These are phyloP conservation scores for Phataginus tetradactyla DNA, from an alignment of 2,797 vertebrate species.

Conservation along the genomic window DNA sequence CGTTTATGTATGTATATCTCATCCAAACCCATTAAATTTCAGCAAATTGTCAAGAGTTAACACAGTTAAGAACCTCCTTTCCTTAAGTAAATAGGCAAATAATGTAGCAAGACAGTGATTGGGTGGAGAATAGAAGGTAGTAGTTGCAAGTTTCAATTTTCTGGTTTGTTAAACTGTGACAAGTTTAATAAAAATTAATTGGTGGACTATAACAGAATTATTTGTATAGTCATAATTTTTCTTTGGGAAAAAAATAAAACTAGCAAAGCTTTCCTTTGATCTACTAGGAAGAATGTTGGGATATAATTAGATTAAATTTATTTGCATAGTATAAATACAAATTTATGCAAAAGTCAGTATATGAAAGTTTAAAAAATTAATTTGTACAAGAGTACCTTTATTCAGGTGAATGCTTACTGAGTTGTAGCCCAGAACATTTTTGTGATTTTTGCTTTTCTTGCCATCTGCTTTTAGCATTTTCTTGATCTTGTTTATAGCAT, in stretches of 20 bases:
- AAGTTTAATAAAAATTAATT: conserved; percentile 50
- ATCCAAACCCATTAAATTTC: not conserved
- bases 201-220: not conserved
- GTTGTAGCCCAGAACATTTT: not conserved
- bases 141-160: conserved; percentile 54
- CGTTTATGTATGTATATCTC: not conserved
- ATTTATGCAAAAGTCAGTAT: conserved; percentile 34
- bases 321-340: not conserved
- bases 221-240: conserved; percentile 41
- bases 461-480: not conserved
- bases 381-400: not conserved
- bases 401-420: not conserved
- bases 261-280: not conserved
- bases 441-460: conserved; percentile 17
- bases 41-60: not conserved
- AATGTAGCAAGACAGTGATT: not conserved
- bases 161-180: conserved; percentile 55
- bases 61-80: not conserved
- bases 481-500: not conserved
- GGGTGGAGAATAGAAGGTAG: not conserved
- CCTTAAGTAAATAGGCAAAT: not conserved
- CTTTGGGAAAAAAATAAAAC: not conserved
- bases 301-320: conserved; percentile 50
- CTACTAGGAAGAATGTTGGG: not conserved
- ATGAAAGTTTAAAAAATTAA: conserved; percentile 13